Conservation (phyloP, 2,888 invertebrate genomes). For the Trisateles emortualis region DNA sequence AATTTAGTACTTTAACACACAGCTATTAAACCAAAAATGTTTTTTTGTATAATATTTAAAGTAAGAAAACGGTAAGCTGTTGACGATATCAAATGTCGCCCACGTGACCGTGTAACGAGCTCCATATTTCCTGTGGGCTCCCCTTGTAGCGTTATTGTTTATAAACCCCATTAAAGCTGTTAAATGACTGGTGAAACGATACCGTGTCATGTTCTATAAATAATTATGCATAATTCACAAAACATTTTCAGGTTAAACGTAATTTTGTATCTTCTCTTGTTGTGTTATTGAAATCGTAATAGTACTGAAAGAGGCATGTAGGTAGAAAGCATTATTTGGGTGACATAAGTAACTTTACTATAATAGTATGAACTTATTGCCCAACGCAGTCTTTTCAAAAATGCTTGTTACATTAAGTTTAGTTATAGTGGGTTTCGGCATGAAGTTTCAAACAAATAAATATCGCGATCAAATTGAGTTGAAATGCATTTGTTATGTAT, state of each 20-base stretch:
- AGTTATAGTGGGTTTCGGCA: too few relatives aligned
- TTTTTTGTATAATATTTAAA: too few relatives aligned
- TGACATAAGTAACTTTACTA: too few relatives aligned
- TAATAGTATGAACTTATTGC: too few relatives aligned
- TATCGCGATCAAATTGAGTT: too few relatives aligned
- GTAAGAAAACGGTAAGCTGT: neutral
- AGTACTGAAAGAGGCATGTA: neutral
- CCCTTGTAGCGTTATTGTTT: conserved; percentile 24
- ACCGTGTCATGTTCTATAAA: conserved; percentile 35
- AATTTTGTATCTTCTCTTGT: conserved; percentile 3
- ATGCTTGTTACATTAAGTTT: too few relatives aligned
- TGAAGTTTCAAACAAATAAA: too few relatives aligned
- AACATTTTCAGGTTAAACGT: conserved; percentile 24
- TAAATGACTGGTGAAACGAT: conserved; percentile 43
- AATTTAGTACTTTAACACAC: too few relatives aligned
- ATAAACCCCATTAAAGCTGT: conserved; percentile 39
- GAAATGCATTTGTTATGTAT: too few relatives aligned
- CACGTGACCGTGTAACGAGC: conserved; percentile 4
- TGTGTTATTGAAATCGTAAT: neutral
- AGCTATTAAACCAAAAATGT: too few relatives aligned
- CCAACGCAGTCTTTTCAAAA: too few relatives aligned
- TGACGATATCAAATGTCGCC: neutral
- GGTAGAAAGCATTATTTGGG: neutral
- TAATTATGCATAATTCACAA: conserved; percentile 35
- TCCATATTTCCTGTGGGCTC: conserved; percentile 7